phyloP scores from a whole-genome alignment of 2,113 vertebrate genomes.

The Melanocharis versteri region DNA sequence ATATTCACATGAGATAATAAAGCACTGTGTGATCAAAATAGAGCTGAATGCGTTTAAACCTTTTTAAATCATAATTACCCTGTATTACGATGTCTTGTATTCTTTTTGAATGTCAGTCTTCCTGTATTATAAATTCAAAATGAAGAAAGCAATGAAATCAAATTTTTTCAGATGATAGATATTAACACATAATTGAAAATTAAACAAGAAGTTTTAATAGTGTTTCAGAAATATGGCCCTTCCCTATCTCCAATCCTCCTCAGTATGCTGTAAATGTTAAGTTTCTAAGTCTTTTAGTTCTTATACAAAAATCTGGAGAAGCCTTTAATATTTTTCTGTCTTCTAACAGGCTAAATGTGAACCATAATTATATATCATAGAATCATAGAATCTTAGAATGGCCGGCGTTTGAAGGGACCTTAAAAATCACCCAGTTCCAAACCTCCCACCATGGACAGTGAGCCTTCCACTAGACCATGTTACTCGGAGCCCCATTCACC shows the following conservation, averaged over 20 bases:
- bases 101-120: not conserved
- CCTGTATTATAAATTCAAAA: not conserved
- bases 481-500: not conserved
- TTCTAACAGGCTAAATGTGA: not conserved
- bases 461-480: rapidly evolving
- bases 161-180: not conserved
- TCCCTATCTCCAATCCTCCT: not conserved
- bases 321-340: not conserved
- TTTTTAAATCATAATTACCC: not conserved
- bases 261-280: not conserved
- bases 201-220: not conserved
- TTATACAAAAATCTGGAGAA: not conserved
- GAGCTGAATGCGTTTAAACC: not conserved
- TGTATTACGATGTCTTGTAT: not conserved
- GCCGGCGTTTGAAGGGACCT: rapidly evolving
- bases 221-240: not conserved
- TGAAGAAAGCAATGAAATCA: not conserved
- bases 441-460: no score
- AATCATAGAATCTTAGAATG: not conserved
- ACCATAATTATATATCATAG: not conserved
- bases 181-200: not conserved
- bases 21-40: not conserved
- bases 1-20: not conserved
- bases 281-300: not conserved
- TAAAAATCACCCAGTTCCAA: not conserved